phyloP scores from a whole-genome alignment of 2,888 invertebrate species.

The Cheilosia grossa region DNA sequence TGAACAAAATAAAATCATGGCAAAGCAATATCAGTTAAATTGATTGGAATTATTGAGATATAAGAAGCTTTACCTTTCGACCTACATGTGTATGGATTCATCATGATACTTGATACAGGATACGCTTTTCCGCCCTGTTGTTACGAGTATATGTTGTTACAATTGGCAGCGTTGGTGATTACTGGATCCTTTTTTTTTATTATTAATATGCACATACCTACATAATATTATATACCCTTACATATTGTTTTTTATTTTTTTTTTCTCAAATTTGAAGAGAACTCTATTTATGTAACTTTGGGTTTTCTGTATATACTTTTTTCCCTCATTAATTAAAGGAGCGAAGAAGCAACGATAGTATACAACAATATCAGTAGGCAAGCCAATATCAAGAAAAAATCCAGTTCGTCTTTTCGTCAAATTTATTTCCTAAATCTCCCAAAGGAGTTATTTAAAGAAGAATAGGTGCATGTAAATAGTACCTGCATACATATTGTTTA shows the following conservation, averaged over 20 bases:
- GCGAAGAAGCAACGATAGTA: neutral
- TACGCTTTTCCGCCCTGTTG: neutral
- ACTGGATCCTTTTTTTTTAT: neutral
- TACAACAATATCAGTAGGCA: neutral
- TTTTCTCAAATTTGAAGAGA: neutral
- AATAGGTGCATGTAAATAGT: neutral
- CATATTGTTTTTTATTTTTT: neutral
- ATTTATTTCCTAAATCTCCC: neutral
- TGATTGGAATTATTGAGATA: slow-evolving; percentile 63
- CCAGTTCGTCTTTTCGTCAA: neutral
- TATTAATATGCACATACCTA: neutral
- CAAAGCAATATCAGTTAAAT: slow-evolving; percentile 55
- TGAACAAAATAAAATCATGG: slow-evolving; percentile 7
- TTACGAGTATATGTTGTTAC: too few relatives aligned
- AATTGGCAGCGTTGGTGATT: too few relatives aligned
- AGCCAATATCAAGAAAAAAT: neutral
- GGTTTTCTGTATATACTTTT: neutral
- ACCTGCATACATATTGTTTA: neutral
- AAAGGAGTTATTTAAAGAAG: neutral
- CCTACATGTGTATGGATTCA: slow-evolving; percentile 8
- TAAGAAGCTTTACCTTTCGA: slow-evolving; percentile 49
- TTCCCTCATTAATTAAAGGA: neutral
- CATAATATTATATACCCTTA: neutral
- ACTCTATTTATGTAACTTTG: slow-evolving; percentile 13
- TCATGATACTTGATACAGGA: slow-evolving; percentile 18